Base-by-base conservation (phyloP, 2,113 vertebrate species). In the Pagrus major region DNA sequence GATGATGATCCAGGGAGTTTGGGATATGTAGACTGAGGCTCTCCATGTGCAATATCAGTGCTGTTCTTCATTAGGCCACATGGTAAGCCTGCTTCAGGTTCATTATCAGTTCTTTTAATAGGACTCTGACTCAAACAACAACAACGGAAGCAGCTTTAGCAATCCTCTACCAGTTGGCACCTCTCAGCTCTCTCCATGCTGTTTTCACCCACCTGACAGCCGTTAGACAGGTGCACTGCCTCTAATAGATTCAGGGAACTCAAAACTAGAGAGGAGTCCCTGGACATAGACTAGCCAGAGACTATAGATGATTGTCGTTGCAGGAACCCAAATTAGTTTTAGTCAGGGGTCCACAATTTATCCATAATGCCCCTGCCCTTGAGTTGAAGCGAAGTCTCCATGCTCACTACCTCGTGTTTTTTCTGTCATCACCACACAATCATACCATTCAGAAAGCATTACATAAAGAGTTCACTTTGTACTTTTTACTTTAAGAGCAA, bases 391-490 rank as follows among this genome's bases (percentile, higher is more conserved):
- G 18, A 54, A 44, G 39, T 39, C 23, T 65, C 42, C 29, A 8
- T 16, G 3, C 63, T 60, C 52, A 51, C 58, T 41, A 33, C 15
- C 31, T 67, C 18, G 41, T 12, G 42, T 42, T 52, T 79, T 46
- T 31, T 41, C 59, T 49, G 42, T 39, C 68, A 49, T 39, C 60
- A 66, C 23, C 3, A 41, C 49, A 64, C 18, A 41, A 58, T 72
- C 41, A 49, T 14, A 49, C 27, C 27, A 33, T 74, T 68, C 55
- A 74, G 12, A 29, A 31, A 29, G 55, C 14, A 73, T 60, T 23
- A 68, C 27, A 68, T 8, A 52, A 54, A 74, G 46, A 69, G 71
- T 37, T 37, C 6, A 54, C 44, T 75, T 75, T 20, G 54, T 68
- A 37, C 49, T 29, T 52, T 72, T 55, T 80, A 66, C 63, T 69